A percentile compares a stretch with the other conserved stretches of the same genome.
Conservation (phyloP, 1,140 invertebrate genomes). For the Cyrtorhinus lividipennis region DNA sequence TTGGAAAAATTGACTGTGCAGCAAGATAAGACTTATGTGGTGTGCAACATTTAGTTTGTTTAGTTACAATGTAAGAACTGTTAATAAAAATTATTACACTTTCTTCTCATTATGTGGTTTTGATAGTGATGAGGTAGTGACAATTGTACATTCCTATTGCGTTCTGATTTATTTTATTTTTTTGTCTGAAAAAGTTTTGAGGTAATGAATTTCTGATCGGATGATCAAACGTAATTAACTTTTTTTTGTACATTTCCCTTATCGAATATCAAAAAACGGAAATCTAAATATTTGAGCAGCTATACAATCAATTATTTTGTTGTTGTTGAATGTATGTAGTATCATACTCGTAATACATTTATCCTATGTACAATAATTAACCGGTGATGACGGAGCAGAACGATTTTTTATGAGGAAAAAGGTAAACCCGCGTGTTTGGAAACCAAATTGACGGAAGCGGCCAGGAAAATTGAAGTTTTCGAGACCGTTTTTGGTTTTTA, state of each 20-base stretch:
- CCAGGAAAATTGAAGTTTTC: too few species aligned
- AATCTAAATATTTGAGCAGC: neutral
- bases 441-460: too few species aligned
- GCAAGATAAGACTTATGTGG: constrained; percentile 3
- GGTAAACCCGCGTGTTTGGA: too few species aligned
- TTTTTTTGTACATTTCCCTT: neutral
- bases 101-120: neutral
- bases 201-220: neutral
- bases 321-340: too few species aligned
- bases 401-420: too few species aligned
- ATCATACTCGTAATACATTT: too few species aligned
- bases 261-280: neutral
- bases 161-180: neutral
- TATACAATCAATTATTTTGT: neutral
- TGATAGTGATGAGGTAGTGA: constrained; percentile 1
- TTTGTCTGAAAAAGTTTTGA: constrained; percentile 8
- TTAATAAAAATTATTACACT: neutral
- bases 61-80: neutral
- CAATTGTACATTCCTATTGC: constrained; percentile 3
- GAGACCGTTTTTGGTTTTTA: too few species aligned
- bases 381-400: too few species aligned
- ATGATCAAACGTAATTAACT: neutral
- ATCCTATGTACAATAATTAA: too few species aligned
- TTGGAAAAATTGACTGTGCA: constrained; percentile 6
- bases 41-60: neutral